Evolutionary conservation across 2,888 invertebrate species (phyloP), one percentile per base, ranked within the genome.

Genomic region (Carpatolechia fugitivella): DNA sequence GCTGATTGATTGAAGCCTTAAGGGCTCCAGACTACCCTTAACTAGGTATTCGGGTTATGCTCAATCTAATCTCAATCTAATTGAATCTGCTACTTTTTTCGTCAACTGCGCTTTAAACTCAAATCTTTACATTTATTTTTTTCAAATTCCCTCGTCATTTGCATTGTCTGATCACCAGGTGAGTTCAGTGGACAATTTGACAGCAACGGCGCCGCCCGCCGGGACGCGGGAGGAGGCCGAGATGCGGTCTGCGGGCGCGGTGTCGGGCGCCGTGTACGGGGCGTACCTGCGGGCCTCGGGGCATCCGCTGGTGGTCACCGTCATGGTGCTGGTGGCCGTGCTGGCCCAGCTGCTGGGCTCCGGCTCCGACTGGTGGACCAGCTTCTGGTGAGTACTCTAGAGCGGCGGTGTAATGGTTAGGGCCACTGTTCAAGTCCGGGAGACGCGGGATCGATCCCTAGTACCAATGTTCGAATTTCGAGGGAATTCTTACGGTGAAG

Each of bases 321-420:
- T 92, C 0, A 91, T 96, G 80, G 60, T 93, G 3, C 46, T 92
- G 1, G 91, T 94, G 29, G 95, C 94, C 62, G 64, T 93, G 16
- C 59, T 93, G 0, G 91, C 95, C 0, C 96, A 96, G 81, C 65
- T 92, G 5, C 80, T 94, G 36, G 95, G 94, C 1, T 96, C 95
- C 8, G 92, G 92, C 5, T 92, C 94, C 0, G 97, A 97, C 76
- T 96, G 93, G 83, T 97, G 95, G 89, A 92, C 96, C 6, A 92
- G 94, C 5, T 93, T 92, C 71, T 96, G 96, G 96, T 94, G 68
- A 87, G 82, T 56, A 5, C 11, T 30, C n/a, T 24, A 3, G 5
- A 2, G 6, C 3, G 24, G 13, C 3, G 18, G 24, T 14, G 7
- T 11, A 4, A 14, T 2, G n/a, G 46, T 24, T n/a, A 46, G 3